Percentiles rank a stretch among this genome's conserved stretches.
Evolutionary conservation across 1,140 invertebrate species (phyloP).

Genomic region (Drosophila parabipectinata): DNA sequence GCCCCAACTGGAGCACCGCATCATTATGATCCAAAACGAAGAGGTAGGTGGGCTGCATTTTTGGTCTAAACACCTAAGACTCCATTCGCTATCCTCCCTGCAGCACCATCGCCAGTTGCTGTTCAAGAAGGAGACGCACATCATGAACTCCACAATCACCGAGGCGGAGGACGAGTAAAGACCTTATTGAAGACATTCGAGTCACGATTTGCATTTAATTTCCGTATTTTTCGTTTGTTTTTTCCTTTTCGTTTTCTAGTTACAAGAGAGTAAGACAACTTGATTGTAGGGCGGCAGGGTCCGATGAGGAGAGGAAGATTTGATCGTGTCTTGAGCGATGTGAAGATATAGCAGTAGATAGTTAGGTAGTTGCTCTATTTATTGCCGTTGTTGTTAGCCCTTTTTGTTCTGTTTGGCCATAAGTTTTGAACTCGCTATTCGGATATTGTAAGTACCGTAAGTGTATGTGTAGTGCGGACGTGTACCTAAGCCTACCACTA

Average conservation of each 20-base stretch:
- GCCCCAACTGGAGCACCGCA: conserved; percentile 90
- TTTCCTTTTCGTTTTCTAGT: conserved; percentile 55
- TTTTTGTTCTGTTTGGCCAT: conserved; percentile 27
- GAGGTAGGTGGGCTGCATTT: conserved; percentile 84
- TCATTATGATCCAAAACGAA: conserved; percentile 88
- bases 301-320: conserved; percentile 56
- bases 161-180: conserved; percentile 83
- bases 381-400: conserved; percentile 52
- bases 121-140: conserved; percentile 74
- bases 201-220: conserved; percentile 61
- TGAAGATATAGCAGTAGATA: conserved; percentile 42
- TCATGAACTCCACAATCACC: conserved; percentile 78
- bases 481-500: conserved; percentile 53
- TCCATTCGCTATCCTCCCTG: neutral
- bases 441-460: conserved; percentile 31
- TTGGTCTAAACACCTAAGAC: neutral
- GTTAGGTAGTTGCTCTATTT: conserved; percentile 59
- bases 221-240: conserved; percentile 27
- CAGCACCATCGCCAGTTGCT: conserved; percentile 78
- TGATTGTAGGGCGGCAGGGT: conserved; percentile 44
- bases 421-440: conserved; percentile 59
- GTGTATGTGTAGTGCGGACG: conserved; percentile 6
- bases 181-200: conserved; percentile 29
- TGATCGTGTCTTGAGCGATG: conserved; percentile 28
- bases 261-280: conserved; percentile 48